Evolutionary conservation across 2,797 vertebrate species (phyloP), one percentile per base, ranked within the genome.

Genomic region (Hippoglossus hippoglossus): DNA sequence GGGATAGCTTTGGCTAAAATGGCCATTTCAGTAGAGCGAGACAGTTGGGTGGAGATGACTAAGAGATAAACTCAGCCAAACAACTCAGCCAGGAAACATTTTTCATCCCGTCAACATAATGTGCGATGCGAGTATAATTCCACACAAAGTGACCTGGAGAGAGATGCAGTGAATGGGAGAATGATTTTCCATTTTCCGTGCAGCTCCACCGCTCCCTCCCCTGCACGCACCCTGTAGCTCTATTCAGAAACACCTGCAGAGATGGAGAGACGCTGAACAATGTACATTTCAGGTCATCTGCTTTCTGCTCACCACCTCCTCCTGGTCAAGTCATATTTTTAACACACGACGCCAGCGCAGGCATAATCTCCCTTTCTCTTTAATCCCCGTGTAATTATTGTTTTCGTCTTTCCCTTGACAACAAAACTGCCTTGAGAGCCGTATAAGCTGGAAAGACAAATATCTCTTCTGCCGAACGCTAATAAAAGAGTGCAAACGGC

Each of bases 361-460:
- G 47, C 80, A 75, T 77, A 62, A 58, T 85, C 78, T 54, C 62
- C 51, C 36, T 73, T 41, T 65, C 63, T 71, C 51, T 66, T 82
- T 73, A 87, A 86, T 89, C 83, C 47, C 58, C 49, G 50, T 82
- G 86, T 77, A 86, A 89, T 86, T 22, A 59, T 67, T 75, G 39
- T 70, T 80, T 85, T 84, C 61, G 19, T 77, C 34, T 60, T 64
- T 78, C 21, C 63, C 26, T 73, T 83, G 47, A 50, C 77, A 74
- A 72, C 41, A 73, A 70, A 79, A 22, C 9, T 65, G 51, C 65
- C 71, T 64, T 12, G 51, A 79, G 28, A 69, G 18, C 58, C 68
- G 47, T 55, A 24, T 66, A 63, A 75, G 51, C 71, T 56, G 36
- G 22, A 56, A 53, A 52, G 28, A 71, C 31, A 55, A 76, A 26